Evolutionary conservation across 92 coral and sea anemone species (phyloP).

Genomic region (Phenganax subtilis): DNA sequence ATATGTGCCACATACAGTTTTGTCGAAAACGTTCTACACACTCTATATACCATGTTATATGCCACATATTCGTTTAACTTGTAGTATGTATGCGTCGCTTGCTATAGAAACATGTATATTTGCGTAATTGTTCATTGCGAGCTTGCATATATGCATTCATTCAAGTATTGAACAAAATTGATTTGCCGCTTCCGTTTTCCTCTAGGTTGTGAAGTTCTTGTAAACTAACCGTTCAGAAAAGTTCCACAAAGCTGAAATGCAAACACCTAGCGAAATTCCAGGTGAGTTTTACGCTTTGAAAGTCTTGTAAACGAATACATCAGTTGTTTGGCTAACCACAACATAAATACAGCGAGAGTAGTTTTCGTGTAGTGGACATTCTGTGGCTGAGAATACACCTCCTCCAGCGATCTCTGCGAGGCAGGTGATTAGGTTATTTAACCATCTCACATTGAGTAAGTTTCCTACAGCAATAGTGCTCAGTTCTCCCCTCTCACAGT

Average conservation of each 20-base stretch:
- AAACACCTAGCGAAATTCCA: conserved; percentile 31
- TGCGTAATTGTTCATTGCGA: neutral
- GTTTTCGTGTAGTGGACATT: neutral
- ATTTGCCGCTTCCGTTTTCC: conserved; percentile 24
- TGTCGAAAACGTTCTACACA: conserved; percentile 12
- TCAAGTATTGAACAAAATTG: neutral
- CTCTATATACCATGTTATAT: neutral
- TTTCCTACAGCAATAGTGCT: conserved; percentile 7
- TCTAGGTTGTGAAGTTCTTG: conserved; percentile 24
- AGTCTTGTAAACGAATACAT: conserved; percentile 7
- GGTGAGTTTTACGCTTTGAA: conserved; percentile 23
- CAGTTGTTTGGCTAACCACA: conserved; percentile 34
- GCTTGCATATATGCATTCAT: neutral
- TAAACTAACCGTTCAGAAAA: conserved; percentile 31
- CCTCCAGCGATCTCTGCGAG: conserved; percentile 27
- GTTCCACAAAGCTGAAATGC: conserved; percentile 31
- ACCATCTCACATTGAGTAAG: neutral
- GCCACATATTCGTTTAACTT: neutral
- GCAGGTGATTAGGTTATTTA: conserved; percentile 32
- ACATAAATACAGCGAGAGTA: neutral
- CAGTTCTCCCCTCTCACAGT: neutral
- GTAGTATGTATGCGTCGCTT: neutral
- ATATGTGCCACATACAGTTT: conserved; percentile 9
- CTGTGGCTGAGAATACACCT: conserved; percentile 14
- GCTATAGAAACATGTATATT: neutral